Base-by-base conservation (phyloP, 2,888 invertebrate genomes). In the Hofmannophila pseudospretella region DNA sequence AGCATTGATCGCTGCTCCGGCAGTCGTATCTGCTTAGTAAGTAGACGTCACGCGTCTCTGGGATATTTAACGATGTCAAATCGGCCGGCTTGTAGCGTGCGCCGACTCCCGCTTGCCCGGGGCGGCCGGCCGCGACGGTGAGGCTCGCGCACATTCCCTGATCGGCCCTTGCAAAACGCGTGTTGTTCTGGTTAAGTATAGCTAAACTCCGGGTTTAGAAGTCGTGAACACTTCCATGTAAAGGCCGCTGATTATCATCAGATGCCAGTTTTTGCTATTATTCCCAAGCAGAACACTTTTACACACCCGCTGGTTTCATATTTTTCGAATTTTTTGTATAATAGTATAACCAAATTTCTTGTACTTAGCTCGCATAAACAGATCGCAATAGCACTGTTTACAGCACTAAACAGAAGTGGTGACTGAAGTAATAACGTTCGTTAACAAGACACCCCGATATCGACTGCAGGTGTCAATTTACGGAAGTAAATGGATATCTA, bases 1-100 rank as follows among this genome's bases (percentile, higher is more conserved):
- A 46, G 47, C 70, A 75, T 75, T 44, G 71, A 67, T 71, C 67
- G 63, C 48, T 65, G 59, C 55, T 51, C 32, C 44, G 37, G 51
- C 51, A 51, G 55, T 58, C 49, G 59, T 32, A 65, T 61, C 60
- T 66, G 61, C 38, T 60, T 45, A 65, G 57, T 51, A 58, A 57
- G 54, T 38, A 43, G 40, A 41, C 52, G 56, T 51, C 55, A 55
- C 58, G 54, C 50, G 35, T 38, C 30, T 54, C 43, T 50, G 47
- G 51, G 23, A 51, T 44, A 49, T 58, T 45, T 40, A 34, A 54
- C 55, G 49, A 38, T 51, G 54, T 60, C 54, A 59, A 56, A 53
- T 54, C 33, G 60, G 49, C 54, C 51, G 54, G 50, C 59, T 55
- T 45, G 62, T 58, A 62, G 52, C 59, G 58, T 60, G 63, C 62